Evolutionary conservation across 1,140 invertebrate genomes (phyloP), one percentile per base, ranked within the genome.

Genomic region (Thalassaphorura encarpata): DNA sequence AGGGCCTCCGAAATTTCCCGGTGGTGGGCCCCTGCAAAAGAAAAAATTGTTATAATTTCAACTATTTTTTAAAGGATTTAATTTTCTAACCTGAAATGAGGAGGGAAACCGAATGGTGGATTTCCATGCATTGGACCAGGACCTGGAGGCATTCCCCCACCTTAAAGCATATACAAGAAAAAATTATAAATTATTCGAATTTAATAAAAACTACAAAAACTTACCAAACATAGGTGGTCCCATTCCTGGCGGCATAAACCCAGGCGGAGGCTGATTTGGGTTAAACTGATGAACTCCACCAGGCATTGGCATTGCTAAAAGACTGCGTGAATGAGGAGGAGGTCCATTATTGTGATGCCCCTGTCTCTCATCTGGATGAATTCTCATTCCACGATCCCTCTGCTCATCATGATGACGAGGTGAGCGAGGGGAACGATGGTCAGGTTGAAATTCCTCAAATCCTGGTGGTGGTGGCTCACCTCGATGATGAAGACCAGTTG

Each of bases 191-290:
- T 24, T 40, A 5, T 28, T 13, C 23, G 26, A 13, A 41, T 36
- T 23, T 39, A 43, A 19, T 11, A 15, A 53, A 4, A 26, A 19
- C 15, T 27, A 23, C 39, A 36, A 15, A 11, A 11, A 36, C 49
- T 57, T 41, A 60, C 47, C 27, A 49, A 52, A 56, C 21, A 50
- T 27, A 11, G 43, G 29, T 36, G 50, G 42, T 19, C 45, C 46
- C 43, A 56, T 54, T 21, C 61, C 61, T 19, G 61, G 56, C 6
- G 56, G 60, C 23, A 52, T 45, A 41, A 56, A 56, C 21, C 51
- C 51, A 19, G 33, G 33, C n/a, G 42, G 40, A 45, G 24, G 24
- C 3, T 45, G 39, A 42, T 60, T 51, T 36, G 54, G 33, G n/a
- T 36, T n/a, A 36, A 36, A 36, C 13, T n/a, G n/a, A n/a, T n/a